phyloP scores from a whole-genome alignment of 2,888 invertebrate genomes.

The Protula sp. region DNA sequence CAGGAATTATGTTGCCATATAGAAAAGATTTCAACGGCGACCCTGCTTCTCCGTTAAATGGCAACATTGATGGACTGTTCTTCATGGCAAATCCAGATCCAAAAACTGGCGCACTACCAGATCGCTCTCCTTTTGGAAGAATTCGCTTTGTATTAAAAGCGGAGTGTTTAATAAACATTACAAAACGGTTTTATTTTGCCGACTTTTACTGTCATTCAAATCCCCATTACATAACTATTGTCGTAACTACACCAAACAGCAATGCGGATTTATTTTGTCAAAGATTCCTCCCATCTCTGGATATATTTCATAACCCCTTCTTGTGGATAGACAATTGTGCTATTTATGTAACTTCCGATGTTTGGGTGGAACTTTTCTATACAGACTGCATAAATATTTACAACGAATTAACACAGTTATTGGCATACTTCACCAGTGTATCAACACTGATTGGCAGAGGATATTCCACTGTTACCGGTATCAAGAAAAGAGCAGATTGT shows the following conservation, averaged over 20 bases:
- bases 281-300: background rate
- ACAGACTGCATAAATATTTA: background rate
- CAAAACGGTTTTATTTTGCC: constrained; percentile 38
- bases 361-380: background rate
- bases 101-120: constrained; percentile 26
- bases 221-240: constrained; percentile 44
- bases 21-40: constrained; percentile 41
- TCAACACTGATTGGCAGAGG: background rate
- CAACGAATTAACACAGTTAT: background rate
- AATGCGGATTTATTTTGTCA: background rate
- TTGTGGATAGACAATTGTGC: background rate
- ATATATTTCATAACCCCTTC: background rate
- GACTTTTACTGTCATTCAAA: constrained; percentile 51
- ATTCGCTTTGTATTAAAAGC: background rate
- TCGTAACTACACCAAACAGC: constrained; percentile 18
- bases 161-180: background rate
- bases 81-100: constrained; percentile 39
- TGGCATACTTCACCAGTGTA: background rate
- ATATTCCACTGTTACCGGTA: background rate
- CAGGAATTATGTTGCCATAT: constrained; percentile 36
- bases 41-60: constrained; percentile 30
- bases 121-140: constrained; percentile 3
- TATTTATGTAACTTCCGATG: background rate
- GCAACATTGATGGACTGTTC: constrained; percentile 35
- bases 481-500: background rate